phyloP scores from a whole-genome alignment of 2,888 invertebrate species.

The Tenthredo notha region DNA sequence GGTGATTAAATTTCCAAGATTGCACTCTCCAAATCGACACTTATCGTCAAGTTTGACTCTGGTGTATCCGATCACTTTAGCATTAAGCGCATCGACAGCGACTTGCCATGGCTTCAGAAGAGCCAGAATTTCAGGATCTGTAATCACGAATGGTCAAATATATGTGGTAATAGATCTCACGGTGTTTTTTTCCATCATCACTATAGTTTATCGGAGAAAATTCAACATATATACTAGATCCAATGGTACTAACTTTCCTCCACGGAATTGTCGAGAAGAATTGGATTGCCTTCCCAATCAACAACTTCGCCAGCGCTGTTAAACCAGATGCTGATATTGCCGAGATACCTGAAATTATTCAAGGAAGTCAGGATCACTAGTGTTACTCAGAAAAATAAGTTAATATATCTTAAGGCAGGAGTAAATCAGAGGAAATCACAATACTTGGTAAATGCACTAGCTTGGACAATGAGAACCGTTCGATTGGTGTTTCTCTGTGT shows the following conservation, averaged over 20 bases:
- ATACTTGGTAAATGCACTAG: constrained; percentile 84
- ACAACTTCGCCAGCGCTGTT: constrained; percentile 84
- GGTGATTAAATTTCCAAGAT: constrained; percentile 86
- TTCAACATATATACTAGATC: background rate
- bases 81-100: constrained; percentile 80
- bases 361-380: background rate
- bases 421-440: constrained; percentile 11
- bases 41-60: constrained; percentile 80
- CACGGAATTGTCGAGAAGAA: constrained; percentile 83
- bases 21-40: constrained; percentile 85
- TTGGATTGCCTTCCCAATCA: constrained; percentile 86
- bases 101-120: constrained; percentile 83
- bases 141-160: constrained; percentile 58
- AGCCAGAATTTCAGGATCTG: constrained; percentile 82
- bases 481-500: constrained; percentile 80
- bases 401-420: background rate
- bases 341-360: constrained; percentile 83
- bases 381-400: background rate
- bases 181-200: background rate
- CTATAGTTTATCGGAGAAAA: background rate
- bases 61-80: constrained; percentile 81
- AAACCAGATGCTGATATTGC: constrained; percentile 87
- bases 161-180: background rate
- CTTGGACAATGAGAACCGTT: constrained; percentile 86
- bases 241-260: constrained; percentile 83